These are phyloP conservation scores for Parambassis ranga DNA, from an alignment of 2,797 vertebrate species.

Conservation along the genomic window DNA sequence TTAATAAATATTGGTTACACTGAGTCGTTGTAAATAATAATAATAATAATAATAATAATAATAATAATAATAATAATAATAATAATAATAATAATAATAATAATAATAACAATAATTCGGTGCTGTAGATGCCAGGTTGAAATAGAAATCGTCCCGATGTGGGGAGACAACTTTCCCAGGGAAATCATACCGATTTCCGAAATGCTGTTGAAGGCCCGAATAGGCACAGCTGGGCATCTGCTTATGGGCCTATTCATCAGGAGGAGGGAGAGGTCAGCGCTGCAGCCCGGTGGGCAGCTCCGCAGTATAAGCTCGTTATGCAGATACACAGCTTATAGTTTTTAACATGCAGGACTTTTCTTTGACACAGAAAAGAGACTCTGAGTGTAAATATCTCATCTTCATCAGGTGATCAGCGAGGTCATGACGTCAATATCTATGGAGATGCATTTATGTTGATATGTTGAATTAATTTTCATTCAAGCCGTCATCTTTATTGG, in stretches of 20 bases:
- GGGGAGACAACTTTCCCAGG: constrained; percentile 81
- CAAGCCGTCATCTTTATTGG: not conserved
- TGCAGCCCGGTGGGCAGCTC: constrained; percentile 59
- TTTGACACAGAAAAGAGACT: not conserved
- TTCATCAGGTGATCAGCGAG: not conserved
- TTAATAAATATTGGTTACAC: too few species aligned
- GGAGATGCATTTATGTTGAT: not conserved
- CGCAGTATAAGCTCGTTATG: constrained; percentile 54
- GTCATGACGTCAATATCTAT: not conserved
- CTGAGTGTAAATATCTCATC: not conserved
- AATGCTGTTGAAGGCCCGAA: constrained; percentile 87
- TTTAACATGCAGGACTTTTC: constrained; percentile 4
- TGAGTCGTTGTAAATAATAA: too few species aligned
- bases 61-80: not conserved
- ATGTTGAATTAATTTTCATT: not conserved
- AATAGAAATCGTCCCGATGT: constrained; percentile 10
- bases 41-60: not conserved
- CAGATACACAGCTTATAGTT: constrained; percentile 36
- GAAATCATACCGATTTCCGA: constrained; percentile 89
- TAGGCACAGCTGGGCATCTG: constrained; percentile 85
- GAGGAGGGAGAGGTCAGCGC: constrained; percentile 79
- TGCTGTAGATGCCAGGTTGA: not conserved
- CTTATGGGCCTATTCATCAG: constrained; percentile 81
- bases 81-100: not conserved
- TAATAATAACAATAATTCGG: not conserved